These are phyloP conservation scores for Scotopteryx bipunctaria DNA, from an alignment of 2,888 invertebrate species.

Conservation along the genomic window DNA sequence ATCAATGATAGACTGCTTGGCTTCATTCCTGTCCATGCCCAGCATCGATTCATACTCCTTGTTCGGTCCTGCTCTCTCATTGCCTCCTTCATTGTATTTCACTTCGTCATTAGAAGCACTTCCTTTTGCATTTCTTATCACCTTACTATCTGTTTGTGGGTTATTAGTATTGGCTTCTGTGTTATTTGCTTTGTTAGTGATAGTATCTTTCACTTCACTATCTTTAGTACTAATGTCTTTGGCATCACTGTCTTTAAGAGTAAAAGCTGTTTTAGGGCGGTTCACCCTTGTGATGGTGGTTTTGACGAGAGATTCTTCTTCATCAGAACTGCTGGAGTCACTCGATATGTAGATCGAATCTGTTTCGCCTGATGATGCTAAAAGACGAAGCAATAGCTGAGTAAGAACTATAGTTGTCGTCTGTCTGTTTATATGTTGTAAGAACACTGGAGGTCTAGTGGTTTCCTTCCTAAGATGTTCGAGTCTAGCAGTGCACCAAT, in stretches of 20 bases:
- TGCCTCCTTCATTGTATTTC: not conserved
- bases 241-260: slow-evolving; percentile 14
- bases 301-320: slow-evolving; percentile 23
- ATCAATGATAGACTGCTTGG: slow-evolving; percentile 63
- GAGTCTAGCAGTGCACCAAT: too few species aligned
- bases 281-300: slow-evolving; percentile 11
- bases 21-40: slow-evolving; percentile 49
- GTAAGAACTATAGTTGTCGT: too few species aligned
- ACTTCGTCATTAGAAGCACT: not conserved
- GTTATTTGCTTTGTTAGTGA: too few species aligned
- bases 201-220: not conserved
- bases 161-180: too few species aligned
- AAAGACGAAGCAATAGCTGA: slow-evolving; percentile 21
- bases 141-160: too few species aligned
- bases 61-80: slow-evolving; percentile 22
- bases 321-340: slow-evolving; percentile 46
- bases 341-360: slow-evolving; percentile 53
- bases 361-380: slow-evolving; percentile 63
- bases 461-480: too few species aligned
- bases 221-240: slow-evolving; percentile 14
- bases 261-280: slow-evolving; percentile 38
- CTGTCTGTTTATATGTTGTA: too few species aligned
- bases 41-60: slow-evolving; percentile 41
- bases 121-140: slow-evolving; percentile 6
- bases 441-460: too few species aligned